These are phyloP conservation scores for Leguminivora glycinivorella DNA, from an alignment of 1,140 invertebrate species.

Conservation along the genomic window DNA sequence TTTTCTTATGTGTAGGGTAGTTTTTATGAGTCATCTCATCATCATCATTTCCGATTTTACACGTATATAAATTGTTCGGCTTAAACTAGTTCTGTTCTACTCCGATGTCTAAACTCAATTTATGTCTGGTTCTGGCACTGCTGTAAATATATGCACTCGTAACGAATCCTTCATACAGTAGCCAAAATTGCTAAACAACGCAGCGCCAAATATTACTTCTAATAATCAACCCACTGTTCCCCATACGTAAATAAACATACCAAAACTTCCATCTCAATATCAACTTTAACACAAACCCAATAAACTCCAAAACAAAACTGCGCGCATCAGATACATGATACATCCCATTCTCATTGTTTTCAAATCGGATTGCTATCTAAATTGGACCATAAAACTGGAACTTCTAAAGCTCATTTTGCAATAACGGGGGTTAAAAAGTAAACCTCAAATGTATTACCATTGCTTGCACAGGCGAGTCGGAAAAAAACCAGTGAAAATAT, in stretches of 20 bases:
- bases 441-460: not conserved
- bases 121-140: no score
- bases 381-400: conserved; percentile 4
- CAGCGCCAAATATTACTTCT: conserved; percentile 2
- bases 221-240: not conserved
- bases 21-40: no score
- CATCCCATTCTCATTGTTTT: conserved; percentile 12
- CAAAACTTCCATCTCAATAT: not conserved
- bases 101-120: no score
- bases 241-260: conserved; percentile 15
- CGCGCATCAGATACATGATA: not conserved
- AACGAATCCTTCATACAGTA: not conserved
- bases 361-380: conserved; percentile 12
- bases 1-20: no score
- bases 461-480: not conserved
- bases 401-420: conserved; percentile 16
- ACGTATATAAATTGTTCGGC: no score
- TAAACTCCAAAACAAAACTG: not conserved
- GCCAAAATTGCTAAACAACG: not conserved
- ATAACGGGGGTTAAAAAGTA: conserved; percentile 2
- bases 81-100: no score
- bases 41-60: no score
- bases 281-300: not conserved
- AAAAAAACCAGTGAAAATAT: not conserved
- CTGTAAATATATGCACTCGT: not conserved